phyloP scores from a whole-genome alignment of 2,113 vertebrate species.

The Butastur rufipennis region DNA sequence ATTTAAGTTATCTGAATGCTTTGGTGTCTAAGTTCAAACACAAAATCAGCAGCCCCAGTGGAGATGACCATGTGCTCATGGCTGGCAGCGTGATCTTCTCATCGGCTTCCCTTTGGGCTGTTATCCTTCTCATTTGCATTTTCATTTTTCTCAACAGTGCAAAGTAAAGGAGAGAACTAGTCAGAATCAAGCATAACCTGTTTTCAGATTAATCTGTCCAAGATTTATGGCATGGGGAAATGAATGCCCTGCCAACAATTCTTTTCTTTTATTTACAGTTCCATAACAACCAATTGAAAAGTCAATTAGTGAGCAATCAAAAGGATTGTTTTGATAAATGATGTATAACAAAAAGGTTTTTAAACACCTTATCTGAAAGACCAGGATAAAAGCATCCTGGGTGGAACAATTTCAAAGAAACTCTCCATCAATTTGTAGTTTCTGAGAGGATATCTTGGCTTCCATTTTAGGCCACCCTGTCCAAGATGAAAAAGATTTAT shows the following conservation, averaged over 20 bases:
- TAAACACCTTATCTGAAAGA: neutral
- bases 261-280: neutral
- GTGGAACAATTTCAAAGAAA: neutral
- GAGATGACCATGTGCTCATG: neutral
- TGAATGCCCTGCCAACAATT: neutral
- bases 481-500: neutral
- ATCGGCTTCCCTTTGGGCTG: neutral
- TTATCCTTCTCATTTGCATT: neutral
- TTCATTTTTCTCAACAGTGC: neutral
- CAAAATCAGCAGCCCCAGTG: neutral
- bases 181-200: neutral
- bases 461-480: neutral
- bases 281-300: neutral
- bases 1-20: neutral
- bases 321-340: slow-evolving; percentile 5
- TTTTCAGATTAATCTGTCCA: neutral
- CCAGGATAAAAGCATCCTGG: neutral
- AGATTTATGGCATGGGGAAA: slow-evolving; percentile 5
- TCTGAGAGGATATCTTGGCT: neutral
- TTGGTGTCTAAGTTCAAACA: neutral
- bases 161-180: neutral
- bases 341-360: neutral
- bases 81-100: neutral
- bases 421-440: neutral
- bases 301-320: neutral